Evolutionary conservation across 2,797 vertebrate species (phyloP).

Genomic region (Danio kyathit): DNA sequence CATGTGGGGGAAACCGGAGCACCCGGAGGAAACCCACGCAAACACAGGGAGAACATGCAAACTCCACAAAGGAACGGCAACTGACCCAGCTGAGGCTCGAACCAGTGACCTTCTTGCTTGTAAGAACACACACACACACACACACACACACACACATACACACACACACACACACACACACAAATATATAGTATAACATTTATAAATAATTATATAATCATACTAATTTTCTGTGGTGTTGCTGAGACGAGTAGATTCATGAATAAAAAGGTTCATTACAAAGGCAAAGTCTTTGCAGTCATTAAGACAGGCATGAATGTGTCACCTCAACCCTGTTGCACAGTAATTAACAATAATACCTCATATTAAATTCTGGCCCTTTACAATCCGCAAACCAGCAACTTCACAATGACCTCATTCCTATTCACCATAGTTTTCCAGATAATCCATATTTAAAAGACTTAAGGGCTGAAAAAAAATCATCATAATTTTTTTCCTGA

Average conservation of each 20-base stretch:
- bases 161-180: too few relatives aligned
- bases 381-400: constrained; percentile 79
- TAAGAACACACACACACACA: too few relatives aligned
- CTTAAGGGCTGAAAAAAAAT: constrained; percentile 60
- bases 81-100: too few relatives aligned
- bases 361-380: constrained; percentile 93
- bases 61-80: too few relatives aligned
- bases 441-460: constrained; percentile 84
- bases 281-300: constrained; percentile 91
- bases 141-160: too few relatives aligned
- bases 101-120: too few relatives aligned
- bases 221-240: constrained; percentile 78
- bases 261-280: constrained; percentile 95
- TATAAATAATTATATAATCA: constrained; percentile 70
- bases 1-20: too few relatives aligned
- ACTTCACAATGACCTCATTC: constrained; percentile 87
- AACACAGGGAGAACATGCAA: too few relatives aligned
- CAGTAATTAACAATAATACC: constrained; percentile 98
- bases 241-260: constrained; percentile 85
- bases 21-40: too few relatives aligned
- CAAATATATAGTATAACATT: constrained; percentile 66
- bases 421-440: constrained; percentile 90
- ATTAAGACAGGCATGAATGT: constrained; percentile 90
- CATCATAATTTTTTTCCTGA: constrained; percentile 11
- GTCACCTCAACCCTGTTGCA: constrained; percentile 87